Percentiles rank a stretch among this genome's conserved stretches.
Conservation (phyloP, 2,888 invertebrate species). For the Drosophila anomelani region DNA sequence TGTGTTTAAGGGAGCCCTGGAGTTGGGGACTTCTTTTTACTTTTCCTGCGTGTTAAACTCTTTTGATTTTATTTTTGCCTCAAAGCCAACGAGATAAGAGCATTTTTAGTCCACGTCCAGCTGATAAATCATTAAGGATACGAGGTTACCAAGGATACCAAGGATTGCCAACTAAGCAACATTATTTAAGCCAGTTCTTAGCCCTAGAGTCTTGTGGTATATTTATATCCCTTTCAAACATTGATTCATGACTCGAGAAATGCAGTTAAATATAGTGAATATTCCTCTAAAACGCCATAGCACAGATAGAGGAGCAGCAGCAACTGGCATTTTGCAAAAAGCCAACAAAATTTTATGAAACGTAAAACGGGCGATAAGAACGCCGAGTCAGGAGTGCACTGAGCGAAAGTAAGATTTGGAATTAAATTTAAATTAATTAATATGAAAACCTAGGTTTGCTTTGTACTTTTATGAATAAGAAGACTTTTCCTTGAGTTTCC, state of each 20-base stretch:
- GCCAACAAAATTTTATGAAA: constrained; percentile 82
- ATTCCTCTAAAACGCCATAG: constrained; percentile 26
- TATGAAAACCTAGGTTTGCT: too few species aligned
- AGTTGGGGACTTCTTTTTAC: constrained; percentile 7
- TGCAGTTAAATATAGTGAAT: constrained; percentile 48
- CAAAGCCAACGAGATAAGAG: constrained; percentile 47
- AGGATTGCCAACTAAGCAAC: constrained; percentile 30
- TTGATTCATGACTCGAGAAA: constrained; percentile 39
- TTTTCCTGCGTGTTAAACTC: constrained; percentile 16
- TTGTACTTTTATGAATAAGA: too few species aligned
- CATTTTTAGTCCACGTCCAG: constrained; percentile 52
- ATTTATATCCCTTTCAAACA: constrained; percentile 17
- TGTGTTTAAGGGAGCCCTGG: constrained; percentile 4
- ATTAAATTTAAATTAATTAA: not conserved
- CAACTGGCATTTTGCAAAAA: constrained; percentile 36
- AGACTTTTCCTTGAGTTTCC: too few species aligned
- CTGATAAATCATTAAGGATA: constrained; percentile 59
- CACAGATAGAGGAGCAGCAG: constrained; percentile 18
- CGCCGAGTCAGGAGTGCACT: constrained; percentile 32
- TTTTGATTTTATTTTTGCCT: constrained; percentile 46
- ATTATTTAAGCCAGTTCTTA: constrained; percentile 25
- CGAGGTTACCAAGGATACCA: constrained; percentile 6
- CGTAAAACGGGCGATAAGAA: constrained; percentile 82
- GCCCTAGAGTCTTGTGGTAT: not conserved
- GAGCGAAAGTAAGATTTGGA: not conserved